Base-by-base conservation (phyloP, 2,113 vertebrate genomes). In the Collichthys lucidus region DNA sequence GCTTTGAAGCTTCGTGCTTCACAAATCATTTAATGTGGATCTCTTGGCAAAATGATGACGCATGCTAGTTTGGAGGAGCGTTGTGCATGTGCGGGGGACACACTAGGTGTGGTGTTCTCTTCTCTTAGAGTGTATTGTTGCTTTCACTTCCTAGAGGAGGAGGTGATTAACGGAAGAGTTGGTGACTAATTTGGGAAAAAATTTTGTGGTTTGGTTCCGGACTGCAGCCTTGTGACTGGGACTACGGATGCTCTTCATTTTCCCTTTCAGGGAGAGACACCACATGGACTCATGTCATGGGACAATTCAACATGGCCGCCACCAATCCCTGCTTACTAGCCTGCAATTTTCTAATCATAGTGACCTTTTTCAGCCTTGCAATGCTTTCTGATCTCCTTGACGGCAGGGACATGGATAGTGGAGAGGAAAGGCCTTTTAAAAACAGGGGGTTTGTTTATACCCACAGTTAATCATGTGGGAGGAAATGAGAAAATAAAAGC, bases 141-240 rank as follows among this genome's bases (percentile, higher is more conserved):
- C 86, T 91, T 91, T 92, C 86, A 81, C 91, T 90, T 94, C 88
- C 89, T 77, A 52, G 65, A 88, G 86, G 68, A 90, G 79, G 80
- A 74, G 86, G 83, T 83, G 89, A 89, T 85, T 90, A 91, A 91
- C 75, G 57, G 47, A 89, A 73, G 82, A 87, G 62, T 74, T 46
- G 72, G 82, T 94, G 92, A 93, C 90, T 93, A 91, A 94, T 83
- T 93, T 88, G 86, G 89, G 86, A 85, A 92, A 84, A 89, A 55
- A 71, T 87, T 31, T 83, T 0, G 80, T 76, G 83, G 75, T 89
- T 90, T 90, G 80, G 64, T 86, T 93, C 84, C 57, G 85, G 86
- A 61, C 79, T 82, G 79, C 59, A 81, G 83, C 83, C 87, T 90
- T 91, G 87, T 91, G 91, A 91, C 91, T 79, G 62, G 74, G 80